These are phyloP conservation scores for Yasuhikotakia modesta DNA, from an alignment of 2,797 vertebrate genomes.

Conservation along the genomic window DNA sequence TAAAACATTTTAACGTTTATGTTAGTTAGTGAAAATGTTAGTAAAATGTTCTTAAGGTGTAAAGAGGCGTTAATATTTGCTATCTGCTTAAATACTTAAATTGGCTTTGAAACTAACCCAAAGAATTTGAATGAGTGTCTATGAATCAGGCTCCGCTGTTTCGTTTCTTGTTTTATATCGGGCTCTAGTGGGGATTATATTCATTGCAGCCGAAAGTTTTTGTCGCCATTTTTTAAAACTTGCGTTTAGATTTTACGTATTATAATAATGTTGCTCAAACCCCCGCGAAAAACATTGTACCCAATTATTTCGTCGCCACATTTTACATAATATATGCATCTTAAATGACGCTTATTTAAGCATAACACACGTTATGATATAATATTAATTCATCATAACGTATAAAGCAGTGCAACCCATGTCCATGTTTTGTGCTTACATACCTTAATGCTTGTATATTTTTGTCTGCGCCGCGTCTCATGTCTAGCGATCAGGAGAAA, in stretches of 20 bases:
- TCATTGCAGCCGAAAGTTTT: not conserved
- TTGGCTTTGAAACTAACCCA: no score
- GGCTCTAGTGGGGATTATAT: conserved; percentile 43
- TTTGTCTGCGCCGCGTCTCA: not conserved
- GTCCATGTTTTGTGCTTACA: not conserved
- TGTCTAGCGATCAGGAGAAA: not conserved
- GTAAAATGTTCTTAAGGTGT: not conserved
- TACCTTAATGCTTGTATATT: not conserved
- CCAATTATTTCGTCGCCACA: no score
- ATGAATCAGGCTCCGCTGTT: not conserved
- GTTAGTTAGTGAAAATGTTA: no score
- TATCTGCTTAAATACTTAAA: no score
- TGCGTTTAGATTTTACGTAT: not conserved
- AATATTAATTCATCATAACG: not conserved
- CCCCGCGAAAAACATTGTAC: not conserved
- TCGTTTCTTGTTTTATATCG: conserved; percentile 18
- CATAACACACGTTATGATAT: not conserved
- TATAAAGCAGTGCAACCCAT: not conserved
- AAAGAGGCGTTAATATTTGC: no score
- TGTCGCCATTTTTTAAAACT: no score
- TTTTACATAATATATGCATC: not conserved
- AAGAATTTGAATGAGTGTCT: not conserved
- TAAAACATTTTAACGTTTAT: no score
- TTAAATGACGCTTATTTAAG: not conserved
- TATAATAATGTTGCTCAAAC: not conserved